Percentiles rank a stretch among this genome's conserved stretches.
Conservation (phyloP, 2,888 invertebrate genomes). For the Synanthedon vespiformis region DNA sequence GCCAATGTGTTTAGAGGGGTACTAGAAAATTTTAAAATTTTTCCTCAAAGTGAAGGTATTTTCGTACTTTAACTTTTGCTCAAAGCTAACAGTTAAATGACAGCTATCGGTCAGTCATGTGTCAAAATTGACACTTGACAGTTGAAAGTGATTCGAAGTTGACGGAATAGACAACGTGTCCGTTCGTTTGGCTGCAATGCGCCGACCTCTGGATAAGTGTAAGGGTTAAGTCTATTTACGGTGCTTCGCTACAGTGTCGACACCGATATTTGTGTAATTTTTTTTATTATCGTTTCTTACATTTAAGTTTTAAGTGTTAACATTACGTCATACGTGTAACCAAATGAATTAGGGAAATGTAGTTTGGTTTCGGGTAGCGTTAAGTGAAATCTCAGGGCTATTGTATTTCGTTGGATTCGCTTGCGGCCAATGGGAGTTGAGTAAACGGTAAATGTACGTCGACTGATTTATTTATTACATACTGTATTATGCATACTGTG, state of each 20-base stretch:
- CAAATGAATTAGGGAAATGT: neutral
- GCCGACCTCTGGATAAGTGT: conserved; percentile 34
- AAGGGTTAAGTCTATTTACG: conserved; percentile 45
- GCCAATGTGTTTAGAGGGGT: too few relatives aligned
- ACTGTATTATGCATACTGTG: too few relatives aligned
- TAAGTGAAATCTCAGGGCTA: neutral
- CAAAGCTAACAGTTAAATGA: too few relatives aligned
- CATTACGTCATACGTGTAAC: conserved; percentile 9
- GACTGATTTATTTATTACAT: neutral
- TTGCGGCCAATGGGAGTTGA: too few relatives aligned
- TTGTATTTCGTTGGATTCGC: too few relatives aligned
- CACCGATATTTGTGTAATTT: conserved; percentile 47
- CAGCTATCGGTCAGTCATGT: too few relatives aligned
- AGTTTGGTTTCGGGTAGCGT: neutral
- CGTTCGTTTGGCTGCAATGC: conserved; percentile 7
- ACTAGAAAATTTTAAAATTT: too few relatives aligned
- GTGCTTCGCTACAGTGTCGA: conserved; percentile 52
- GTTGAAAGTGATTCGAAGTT: too few relatives aligned
- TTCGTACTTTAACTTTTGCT: too few relatives aligned
- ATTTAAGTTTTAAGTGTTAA: conserved; percentile 44
- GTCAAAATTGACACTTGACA: neutral
- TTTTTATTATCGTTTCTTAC: conserved; percentile 5
- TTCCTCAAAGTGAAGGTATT: too few relatives aligned
- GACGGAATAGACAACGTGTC: too few relatives aligned
- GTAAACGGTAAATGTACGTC: neutral